Evolutionary conservation across 2,113 vertebrate species (phyloP).

Genomic region (Gorilla gorilla): DNA sequence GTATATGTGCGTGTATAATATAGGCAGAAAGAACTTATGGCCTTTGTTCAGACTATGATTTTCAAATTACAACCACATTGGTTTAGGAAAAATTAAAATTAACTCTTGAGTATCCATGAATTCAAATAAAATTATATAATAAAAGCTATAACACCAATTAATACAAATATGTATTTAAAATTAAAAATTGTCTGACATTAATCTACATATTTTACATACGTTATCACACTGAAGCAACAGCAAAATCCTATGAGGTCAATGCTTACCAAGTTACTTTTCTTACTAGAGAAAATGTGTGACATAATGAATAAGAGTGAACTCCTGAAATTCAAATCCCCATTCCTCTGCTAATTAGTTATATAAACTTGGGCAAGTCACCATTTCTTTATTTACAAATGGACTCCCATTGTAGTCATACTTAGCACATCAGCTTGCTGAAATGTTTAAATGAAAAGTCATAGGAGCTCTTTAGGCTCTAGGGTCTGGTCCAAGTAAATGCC

Average conservation of each 20-base stretch:
- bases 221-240: not conserved
- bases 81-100: not conserved
- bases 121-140: not conserved
- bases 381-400: slow-evolving; percentile 5
- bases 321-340: not conserved
- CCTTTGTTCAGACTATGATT: slow-evolving; percentile 16
- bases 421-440: not conserved
- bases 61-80: slow-evolving; percentile 36
- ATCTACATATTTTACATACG: not conserved
- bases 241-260: not conserved
- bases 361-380: not conserved
- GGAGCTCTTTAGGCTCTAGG: not conserved
- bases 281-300: not conserved
- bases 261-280: not conserved
- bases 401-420: not conserved
- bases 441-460: not conserved
- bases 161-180: not conserved
- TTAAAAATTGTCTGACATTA: not conserved
- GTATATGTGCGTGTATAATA: not conserved
- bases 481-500: not conserved
- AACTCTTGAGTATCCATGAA: not conserved
- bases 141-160: not conserved
- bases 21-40: not conserved
- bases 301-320: not conserved
- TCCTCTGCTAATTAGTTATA: not conserved